Conservation (phyloP, 2,888 invertebrate genomes). For the Melanostoma mellinum region DNA sequence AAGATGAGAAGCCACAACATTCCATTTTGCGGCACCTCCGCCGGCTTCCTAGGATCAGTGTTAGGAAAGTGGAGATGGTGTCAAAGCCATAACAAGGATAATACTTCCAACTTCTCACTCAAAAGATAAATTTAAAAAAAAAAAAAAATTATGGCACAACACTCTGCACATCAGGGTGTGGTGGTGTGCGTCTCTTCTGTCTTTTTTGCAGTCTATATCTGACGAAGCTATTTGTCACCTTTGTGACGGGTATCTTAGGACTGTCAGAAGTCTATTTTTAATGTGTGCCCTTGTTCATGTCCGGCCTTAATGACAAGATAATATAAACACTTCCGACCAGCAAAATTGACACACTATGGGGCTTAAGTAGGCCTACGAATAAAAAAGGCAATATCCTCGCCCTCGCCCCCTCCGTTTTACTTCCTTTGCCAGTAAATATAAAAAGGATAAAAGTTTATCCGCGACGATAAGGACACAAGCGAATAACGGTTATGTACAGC, state of each 20-base stretch:
- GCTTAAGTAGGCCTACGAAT: neutral
- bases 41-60: no score
- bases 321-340: constrained; percentile 27
- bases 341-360: no score
- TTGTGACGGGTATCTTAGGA: constrained; percentile 43
- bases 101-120: neutral
- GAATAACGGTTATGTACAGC: constrained; percentile 32
- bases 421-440: constrained; percentile 17
- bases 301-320: constrained; percentile 44
- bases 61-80: constrained; percentile 28
- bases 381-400: neutral
- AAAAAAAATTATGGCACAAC: neutral
- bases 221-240: constrained; percentile 39
- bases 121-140: constrained; percentile 16
- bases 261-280: constrained; percentile 34
- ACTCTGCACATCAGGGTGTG: constrained; percentile 17
- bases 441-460: constrained; percentile 33
- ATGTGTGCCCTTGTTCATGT: neutral
- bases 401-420: no score
- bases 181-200: constrained; percentile 1
- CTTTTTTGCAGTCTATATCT: constrained; percentile 4
- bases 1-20: constrained; percentile 30
- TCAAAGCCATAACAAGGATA: constrained; percentile 44
- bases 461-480: constrained; percentile 33
- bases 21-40: constrained; percentile 20